Percentiles rank a stretch among this genome's conserved stretches.
phyloP scores from a whole-genome alignment of 1,140 invertebrate genomes.

The Pseudachorutes palmiensis region DNA sequence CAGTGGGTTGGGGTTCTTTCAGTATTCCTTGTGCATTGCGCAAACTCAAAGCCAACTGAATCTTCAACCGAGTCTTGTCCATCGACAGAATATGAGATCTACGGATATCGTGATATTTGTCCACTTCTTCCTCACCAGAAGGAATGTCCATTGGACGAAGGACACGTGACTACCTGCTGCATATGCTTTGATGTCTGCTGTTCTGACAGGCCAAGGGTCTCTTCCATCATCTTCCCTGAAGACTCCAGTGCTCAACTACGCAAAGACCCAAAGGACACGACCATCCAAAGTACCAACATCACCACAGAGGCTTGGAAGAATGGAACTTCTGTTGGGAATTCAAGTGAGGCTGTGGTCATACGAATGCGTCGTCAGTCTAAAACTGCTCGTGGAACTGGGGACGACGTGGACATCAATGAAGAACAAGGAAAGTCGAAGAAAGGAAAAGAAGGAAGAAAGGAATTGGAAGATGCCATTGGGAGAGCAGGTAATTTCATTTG shows the following conservation, averaged over 20 bases:
- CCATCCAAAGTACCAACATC: neutral
- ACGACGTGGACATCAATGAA: neutral
- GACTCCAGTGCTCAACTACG: too few species aligned
- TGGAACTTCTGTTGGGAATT: neutral
- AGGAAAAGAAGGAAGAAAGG: neutral
- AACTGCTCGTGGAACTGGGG: neutral
- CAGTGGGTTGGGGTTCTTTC: too few species aligned
- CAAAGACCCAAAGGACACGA: too few species aligned
- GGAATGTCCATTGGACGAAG: neutral
- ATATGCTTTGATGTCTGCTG: neutral
- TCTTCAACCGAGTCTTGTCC: neutral
- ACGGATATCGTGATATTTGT: neutral
- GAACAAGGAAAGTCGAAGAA: neutral
- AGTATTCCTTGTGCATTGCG: too few species aligned
- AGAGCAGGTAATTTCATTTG: neutral
- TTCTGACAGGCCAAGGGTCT: neutral
- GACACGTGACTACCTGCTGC: neutral
- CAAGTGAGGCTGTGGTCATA: neutral
- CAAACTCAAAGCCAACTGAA: too few species aligned
- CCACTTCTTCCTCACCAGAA: neutral
- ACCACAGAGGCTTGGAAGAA: neutral
- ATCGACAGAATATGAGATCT: neutral
- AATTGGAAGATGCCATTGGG: neutral
- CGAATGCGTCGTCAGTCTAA: neutral
- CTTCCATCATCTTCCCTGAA: too few species aligned